Evolutionary conservation across 2,888 invertebrate species (phyloP).

Genomic region (Lacanobia wlatinum): DNA sequence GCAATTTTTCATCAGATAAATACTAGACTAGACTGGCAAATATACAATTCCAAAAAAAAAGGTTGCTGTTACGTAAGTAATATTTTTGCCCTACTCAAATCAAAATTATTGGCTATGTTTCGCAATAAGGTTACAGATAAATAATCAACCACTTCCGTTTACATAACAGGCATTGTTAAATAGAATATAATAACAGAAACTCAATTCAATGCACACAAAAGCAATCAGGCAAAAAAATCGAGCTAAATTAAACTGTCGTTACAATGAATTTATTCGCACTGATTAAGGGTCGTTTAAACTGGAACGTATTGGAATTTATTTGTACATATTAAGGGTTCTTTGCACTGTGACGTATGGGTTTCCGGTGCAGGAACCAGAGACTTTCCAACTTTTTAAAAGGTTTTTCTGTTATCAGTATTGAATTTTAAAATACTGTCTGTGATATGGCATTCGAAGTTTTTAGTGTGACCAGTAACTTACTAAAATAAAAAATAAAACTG

Average conservation of each 20-base stretch:
- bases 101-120: background rate
- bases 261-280: constrained; percentile 35
- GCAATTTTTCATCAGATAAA: too few relatives aligned
- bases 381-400: background rate
- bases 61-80: too few relatives aligned
- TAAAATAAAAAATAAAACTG: too few relatives aligned
- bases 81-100: background rate
- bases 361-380: constrained; percentile 6
- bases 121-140: background rate
- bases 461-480: too few relatives aligned
- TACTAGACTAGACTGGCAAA: background rate
- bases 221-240: constrained; percentile 26
- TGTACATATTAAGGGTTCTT: constrained; percentile 34
- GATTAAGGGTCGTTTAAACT: constrained; percentile 32
- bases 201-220: constrained; percentile 6
- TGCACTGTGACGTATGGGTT: constrained; percentile 28
- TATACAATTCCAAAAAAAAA: background rate
- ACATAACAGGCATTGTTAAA: constrained; percentile 3
- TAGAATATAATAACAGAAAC: background rate
- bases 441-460: background rate
- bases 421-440: background rate
- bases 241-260: constrained; percentile 17
- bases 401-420: background rate
- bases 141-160: too few relatives aligned
- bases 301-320: constrained; percentile 34